Conservation (phyloP, 2,797 vertebrate species). For the Allobates femoralis region DNA sequence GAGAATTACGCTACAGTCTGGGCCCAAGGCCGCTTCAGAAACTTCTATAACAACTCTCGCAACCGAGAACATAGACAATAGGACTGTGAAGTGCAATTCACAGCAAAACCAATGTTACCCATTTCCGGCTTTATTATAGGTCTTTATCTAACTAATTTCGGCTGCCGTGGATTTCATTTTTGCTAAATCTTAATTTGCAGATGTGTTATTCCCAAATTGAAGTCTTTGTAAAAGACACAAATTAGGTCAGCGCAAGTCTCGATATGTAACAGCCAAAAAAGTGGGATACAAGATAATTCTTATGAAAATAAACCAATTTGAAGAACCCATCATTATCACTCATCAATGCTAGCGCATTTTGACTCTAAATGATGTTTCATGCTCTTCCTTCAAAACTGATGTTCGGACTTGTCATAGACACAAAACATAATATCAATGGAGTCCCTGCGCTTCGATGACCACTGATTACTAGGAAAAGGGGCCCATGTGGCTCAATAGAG, state of each 20-base stretch:
- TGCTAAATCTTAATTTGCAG: not conserved
- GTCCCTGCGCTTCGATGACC: no score
- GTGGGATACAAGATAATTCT: not conserved
- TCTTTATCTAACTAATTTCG: not conserved
- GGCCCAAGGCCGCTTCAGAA: not conserved
- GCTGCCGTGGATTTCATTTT: not conserved
- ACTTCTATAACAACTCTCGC: not conserved
- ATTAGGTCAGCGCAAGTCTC: not conserved
- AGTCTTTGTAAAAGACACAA: not conserved
- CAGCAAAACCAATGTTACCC: not conserved
- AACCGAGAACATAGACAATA: constrained; percentile 1
- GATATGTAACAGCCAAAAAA: not conserved
- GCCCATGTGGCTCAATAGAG: no score
- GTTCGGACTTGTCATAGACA: no score
- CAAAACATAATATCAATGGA: no score
- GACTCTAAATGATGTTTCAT: no score
- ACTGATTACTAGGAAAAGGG: no score
- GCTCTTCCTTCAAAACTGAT: no score
- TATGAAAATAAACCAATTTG: not conserved
- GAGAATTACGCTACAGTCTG: not conserved
- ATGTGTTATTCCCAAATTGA: not conserved
- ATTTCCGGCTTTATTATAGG: not conserved
- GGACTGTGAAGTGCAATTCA: not conserved
- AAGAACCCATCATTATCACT: not conserved
- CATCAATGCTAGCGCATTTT: not conserved